phyloP scores from a whole-genome alignment of 1,140 invertebrate genomes.

The Coptotermes formosanus region DNA sequence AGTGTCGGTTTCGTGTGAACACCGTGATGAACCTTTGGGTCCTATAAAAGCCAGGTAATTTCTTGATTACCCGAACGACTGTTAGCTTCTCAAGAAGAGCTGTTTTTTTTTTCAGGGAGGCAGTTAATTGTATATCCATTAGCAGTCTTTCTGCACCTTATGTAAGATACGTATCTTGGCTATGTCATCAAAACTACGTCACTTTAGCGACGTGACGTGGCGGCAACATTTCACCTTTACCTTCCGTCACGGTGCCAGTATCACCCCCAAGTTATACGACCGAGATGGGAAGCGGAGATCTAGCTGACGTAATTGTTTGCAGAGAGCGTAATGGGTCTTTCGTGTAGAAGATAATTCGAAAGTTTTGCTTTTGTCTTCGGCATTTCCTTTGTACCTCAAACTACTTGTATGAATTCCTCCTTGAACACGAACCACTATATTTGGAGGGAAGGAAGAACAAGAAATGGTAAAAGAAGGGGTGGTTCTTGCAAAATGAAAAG shows the following conservation, averaged over 20 bases:
- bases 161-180: too few relatives aligned
- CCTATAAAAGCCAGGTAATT: too few relatives aligned
- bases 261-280: background rate
- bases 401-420: background rate
- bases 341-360: constrained; percentile 1
- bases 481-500: background rate
- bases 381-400: background rate
- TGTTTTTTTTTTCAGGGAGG: too few relatives aligned
- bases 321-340: background rate
- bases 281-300: background rate
- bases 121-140: too few relatives aligned
- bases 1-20: too few relatives aligned
- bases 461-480: background rate
- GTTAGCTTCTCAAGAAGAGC: too few relatives aligned
- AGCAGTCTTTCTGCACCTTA: too few relatives aligned
- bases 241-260: background rate
- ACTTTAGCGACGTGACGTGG: too few relatives aligned
- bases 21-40: too few relatives aligned
- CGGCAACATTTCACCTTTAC: background rate
- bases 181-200: too few relatives aligned
- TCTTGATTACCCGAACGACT: too few relatives aligned
- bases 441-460: background rate
- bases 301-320: background rate
- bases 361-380: background rate
- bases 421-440: background rate